Base-by-base conservation (phyloP, 2,888 invertebrate genomes). In the Vanessa cardui region DNA sequence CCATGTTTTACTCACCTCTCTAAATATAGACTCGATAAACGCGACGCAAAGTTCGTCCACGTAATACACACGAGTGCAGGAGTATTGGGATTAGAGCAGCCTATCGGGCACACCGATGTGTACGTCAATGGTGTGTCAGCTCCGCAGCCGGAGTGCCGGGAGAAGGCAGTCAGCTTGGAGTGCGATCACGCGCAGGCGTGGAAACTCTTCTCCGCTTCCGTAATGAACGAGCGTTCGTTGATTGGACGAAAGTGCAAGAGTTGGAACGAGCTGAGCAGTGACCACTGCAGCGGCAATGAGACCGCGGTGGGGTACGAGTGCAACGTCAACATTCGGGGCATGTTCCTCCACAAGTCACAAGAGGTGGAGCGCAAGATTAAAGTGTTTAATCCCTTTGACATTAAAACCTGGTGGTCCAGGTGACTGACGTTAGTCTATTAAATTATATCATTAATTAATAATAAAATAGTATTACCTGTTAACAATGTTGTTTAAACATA, bases 131-230 rank as follows among this genome's bases (percentile, higher is more conserved):
- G 88, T 1, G 80, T 85, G 73, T 82, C 75, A 56, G 84, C 79
- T 69, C 87, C 80, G 73, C 91, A 87, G 73, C 89, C 87, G 16
- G 89, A 89, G 73, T 90, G 89, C 73, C 73, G 74, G 20, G 82
- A 79, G 70, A 76, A 77, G 72, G 81, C 81, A 31, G 78, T 89
- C n/a, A 83, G 82, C 21, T 73, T 89, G 20, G 85, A 89, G 66
- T 90, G 90, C 72, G 88, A 90, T 70, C 90, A 90, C 75, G 86
- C 90, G 15, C 86, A 82, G 67, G 80, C 90, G 0, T 90, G 90
- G 90, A 82, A 77, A 66, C 73, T 87, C 18, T 91, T 79, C 73
- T 80, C 88, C 0, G 82, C 83, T 0, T 90, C 89, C 0, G 80
- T 83, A 8, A 63, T 72, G 31, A 72, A 86, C 52, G 78, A 80